Evolutionary conservation across 1,140 invertebrate species (phyloP).

Genomic region (Chironomus tepperi): DNA sequence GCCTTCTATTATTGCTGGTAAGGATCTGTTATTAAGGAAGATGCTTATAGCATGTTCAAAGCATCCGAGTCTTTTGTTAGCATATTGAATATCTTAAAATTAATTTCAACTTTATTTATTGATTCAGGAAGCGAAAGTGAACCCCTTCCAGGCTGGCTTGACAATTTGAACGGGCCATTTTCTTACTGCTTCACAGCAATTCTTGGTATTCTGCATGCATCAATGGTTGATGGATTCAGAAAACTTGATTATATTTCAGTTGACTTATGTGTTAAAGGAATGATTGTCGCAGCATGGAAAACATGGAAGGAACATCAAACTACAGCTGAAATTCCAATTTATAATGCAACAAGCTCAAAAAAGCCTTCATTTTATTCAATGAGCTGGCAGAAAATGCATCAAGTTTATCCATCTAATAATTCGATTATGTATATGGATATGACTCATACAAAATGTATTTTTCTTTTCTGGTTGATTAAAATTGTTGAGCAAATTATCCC

Average conservation of each 20-base stretch:
- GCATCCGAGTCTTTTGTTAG: no score
- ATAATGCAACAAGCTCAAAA: neutral
- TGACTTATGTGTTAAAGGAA: constrained; percentile 72
- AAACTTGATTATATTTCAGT: constrained; percentile 77
- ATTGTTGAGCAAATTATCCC: constrained; percentile 53
- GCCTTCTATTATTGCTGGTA: constrained; percentile 61
- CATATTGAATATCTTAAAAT: no score
- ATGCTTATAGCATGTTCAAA: no score
- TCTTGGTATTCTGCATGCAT: constrained; percentile 57
- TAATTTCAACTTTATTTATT: no score
- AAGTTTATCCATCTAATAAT: neutral
- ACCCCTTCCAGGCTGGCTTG: constrained; percentile 76
- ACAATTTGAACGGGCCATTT: constrained; percentile 84
- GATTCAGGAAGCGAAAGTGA: constrained; percentile 49
- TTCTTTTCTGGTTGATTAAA: constrained; percentile 36
- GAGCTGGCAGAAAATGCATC: neutral
- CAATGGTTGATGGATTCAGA: constrained; percentile 53
- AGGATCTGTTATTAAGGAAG: no score
- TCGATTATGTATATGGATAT: neutral
- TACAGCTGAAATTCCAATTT: neutral
- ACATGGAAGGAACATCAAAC: constrained; percentile 42
- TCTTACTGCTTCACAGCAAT: constrained; percentile 52
- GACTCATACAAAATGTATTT: constrained; percentile 29
- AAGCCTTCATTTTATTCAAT: neutral
- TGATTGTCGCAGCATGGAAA: constrained; percentile 67